These are phyloP conservation scores for Platypus cylindrus DNA, from an alignment of 2,888 invertebrate species.

Conservation along the genomic window DNA sequence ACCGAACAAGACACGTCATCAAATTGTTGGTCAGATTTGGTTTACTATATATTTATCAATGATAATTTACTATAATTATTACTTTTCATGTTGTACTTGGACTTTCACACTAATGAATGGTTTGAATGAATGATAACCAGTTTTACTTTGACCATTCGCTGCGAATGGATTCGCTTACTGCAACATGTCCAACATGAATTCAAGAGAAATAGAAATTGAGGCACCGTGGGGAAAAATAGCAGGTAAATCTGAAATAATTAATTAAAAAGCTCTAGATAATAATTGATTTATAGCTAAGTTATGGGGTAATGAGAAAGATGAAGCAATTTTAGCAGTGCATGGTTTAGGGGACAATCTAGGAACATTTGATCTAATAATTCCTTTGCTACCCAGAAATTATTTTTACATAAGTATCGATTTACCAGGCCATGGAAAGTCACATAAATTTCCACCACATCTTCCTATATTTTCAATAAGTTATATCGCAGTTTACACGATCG, in stretches of 20 bases:
- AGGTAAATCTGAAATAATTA: slow-evolving; percentile 14
- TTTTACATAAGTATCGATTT: slow-evolving; percentile 41
- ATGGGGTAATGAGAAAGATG: slow-evolving; percentile 44
- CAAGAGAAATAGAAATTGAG: slow-evolving; percentile 17
- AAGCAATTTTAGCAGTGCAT: slow-evolving; percentile 45
- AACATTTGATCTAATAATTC: slow-evolving; percentile 43
- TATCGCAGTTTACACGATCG: slow-evolving; percentile 28
- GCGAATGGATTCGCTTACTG: too few species aligned
- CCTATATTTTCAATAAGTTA: slow-evolving; percentile 34
- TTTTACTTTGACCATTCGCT: too few species aligned
- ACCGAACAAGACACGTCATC: too few species aligned
- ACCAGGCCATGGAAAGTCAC: slow-evolving; percentile 49
- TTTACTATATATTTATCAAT: too few species aligned
- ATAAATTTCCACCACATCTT: slow-evolving; percentile 35
- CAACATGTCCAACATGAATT: slow-evolving; percentile 13
- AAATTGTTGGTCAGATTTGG: too few species aligned
- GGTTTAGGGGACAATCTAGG: slow-evolving; percentile 48
- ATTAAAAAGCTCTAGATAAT: background rate
- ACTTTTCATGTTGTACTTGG: too few species aligned
- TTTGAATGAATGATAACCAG: too few species aligned
- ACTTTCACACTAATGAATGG: too few species aligned
- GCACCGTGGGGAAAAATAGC: slow-evolving; percentile 24
- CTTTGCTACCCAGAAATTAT: slow-evolving; percentile 37
- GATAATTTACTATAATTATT: too few species aligned
- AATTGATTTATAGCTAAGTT: slow-evolving; percentile 38